A percentile compares a stretch with the other conserved stretches of the same genome.
Evolutionary conservation across 23 tunicate species (phyloP).

Genomic region (Halocynthia aurantium): DNA sequence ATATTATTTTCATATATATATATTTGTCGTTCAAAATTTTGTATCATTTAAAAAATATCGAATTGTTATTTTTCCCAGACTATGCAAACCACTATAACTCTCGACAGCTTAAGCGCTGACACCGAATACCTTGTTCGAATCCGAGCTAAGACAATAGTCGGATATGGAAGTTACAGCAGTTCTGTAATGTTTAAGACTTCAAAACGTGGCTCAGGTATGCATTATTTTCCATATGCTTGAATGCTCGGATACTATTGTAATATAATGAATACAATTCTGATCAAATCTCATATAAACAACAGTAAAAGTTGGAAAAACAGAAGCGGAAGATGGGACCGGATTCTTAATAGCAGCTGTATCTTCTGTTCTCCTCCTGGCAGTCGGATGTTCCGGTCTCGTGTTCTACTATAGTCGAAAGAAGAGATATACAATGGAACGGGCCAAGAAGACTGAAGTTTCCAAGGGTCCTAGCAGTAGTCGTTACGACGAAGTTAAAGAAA

Average conservation of each 20-base stretch:
- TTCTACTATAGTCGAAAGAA: not conserved
- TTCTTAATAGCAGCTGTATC: not conserved
- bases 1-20: not conserved
- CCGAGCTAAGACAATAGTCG: conserved; percentile 60
- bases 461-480: not conserved
- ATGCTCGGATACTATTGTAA: too few relatives aligned
- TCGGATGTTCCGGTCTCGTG: conserved; percentile 1
- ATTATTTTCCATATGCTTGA: not conserved
- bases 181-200: conserved; percentile 28
- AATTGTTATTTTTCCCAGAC: conserved; percentile 17
- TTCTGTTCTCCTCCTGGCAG: not conserved
- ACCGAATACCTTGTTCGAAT: conserved; percentile 60
- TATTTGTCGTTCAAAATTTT: not conserved
- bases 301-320: not conserved
- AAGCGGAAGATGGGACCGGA: not conserved
- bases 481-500: not conserved
- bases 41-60: not conserved
- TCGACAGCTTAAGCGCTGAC: conserved; percentile 27
- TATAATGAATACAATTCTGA: too few relatives aligned
- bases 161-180: conserved; percentile 56
- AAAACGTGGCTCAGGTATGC: not conserved
- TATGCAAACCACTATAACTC: not conserved
- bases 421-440: too few relatives aligned
- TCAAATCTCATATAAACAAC: too few relatives aligned
- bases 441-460: too few relatives aligned